Evolutionary conservation across 2,113 vertebrate genomes (phyloP).

Genomic region (Seriola quinqueradiata): DNA sequence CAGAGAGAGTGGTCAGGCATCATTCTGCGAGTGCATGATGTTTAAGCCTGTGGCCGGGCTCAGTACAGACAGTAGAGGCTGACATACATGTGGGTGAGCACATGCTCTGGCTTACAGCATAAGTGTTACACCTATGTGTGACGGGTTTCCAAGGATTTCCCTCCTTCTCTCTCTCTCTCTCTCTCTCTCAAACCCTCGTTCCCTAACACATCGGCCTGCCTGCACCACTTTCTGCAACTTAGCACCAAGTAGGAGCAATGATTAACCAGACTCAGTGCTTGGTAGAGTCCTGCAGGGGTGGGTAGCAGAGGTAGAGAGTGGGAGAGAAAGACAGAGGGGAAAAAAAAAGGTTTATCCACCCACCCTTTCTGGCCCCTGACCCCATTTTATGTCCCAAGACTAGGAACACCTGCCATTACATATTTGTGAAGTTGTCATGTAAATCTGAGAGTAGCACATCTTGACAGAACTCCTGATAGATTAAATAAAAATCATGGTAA

Average conservation of each 20-base stretch:
- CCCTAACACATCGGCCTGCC: conserved; percentile 24
- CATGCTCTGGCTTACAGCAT: conserved; percentile 27
- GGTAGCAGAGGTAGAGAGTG: not conserved
- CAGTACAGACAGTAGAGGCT: not conserved
- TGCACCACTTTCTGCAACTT: conserved; percentile 46
- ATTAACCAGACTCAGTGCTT: conserved; percentile 65
- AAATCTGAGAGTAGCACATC: not conserved
- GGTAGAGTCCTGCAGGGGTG: not conserved
- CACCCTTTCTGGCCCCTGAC: conserved; percentile 30
- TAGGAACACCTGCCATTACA: not conserved
- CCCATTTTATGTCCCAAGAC: not conserved
- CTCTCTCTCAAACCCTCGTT: conserved; percentile 1
- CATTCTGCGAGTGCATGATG: not conserved
- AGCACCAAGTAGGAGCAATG: conserved; percentile 63
- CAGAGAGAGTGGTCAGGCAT: conserved; percentile 6
- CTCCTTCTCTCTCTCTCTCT: conserved; percentile 20
- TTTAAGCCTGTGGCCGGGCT: conserved; percentile 1
- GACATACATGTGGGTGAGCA: conserved; percentile 36
- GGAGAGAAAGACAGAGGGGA: not conserved
- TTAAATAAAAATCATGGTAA: not conserved
- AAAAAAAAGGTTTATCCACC: conserved; percentile 13
- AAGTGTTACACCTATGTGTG: not conserved
- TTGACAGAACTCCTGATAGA: not conserved
- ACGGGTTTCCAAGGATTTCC: conserved; percentile 47
- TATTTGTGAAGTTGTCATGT: not conserved